Percentiles rank a stretch among this genome's conserved stretches.
Evolutionary conservation across 2,888 invertebrate species (phyloP).

Genomic region (Phorcus lineatus): DNA sequence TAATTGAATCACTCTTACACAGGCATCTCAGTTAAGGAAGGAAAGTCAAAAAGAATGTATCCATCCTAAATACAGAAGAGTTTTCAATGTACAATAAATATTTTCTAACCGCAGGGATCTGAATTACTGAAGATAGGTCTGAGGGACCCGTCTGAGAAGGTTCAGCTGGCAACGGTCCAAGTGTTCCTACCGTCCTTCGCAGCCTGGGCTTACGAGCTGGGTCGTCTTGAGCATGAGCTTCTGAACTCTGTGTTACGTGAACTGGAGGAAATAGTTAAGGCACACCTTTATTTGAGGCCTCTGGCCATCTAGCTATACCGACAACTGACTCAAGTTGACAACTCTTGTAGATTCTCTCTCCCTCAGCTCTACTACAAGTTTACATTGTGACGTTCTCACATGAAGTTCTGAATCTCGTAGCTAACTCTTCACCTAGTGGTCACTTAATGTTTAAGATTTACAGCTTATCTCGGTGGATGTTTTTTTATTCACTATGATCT

Average conservation of each 20-base stretch:
- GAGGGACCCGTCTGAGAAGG: conserved; percentile 79
- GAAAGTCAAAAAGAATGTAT: no score
- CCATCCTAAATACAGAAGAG: no score
- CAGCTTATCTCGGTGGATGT: no score
- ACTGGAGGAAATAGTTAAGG: conserved; percentile 72
- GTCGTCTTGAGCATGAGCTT: conserved; percentile 76
- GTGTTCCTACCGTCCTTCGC: conserved; percentile 81
- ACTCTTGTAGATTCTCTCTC: neutral
- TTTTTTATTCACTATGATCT: no score
- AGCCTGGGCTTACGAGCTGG: conserved; percentile 80
- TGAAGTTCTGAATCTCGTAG: no score
- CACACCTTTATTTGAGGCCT: conserved; percentile 39
- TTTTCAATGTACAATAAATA: no score
- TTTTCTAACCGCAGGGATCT: conserved; percentile 57
- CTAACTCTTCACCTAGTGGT: no score
- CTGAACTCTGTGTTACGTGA: conserved; percentile 69
- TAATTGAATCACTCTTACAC: no score
- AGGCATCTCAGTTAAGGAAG: no score
- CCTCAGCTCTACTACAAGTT: no score
- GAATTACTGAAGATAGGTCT: conserved; percentile 80
- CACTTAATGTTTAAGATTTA: no score
- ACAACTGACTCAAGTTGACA: conserved; percentile 6
- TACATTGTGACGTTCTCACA: no score
- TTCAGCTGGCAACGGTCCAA: conserved; percentile 78
- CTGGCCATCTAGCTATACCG: neutral